Evolutionary conservation across 64 coral and sea anemone genomes (phyloP).

Genomic region (Montipora sp.): DNA sequence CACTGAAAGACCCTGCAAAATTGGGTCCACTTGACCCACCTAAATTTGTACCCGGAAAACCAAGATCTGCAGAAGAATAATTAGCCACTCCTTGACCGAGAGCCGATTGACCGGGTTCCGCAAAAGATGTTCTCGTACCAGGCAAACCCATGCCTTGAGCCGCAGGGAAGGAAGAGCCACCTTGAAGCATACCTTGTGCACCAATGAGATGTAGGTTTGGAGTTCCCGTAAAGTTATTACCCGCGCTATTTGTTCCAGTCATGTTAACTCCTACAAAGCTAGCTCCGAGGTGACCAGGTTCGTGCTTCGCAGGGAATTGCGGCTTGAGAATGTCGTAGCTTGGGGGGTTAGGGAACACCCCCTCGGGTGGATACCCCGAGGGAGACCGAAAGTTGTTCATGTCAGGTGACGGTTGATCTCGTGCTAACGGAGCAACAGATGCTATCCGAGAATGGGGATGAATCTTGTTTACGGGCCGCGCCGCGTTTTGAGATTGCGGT

Average conservation of each 20-base stretch:
- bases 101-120: background rate
- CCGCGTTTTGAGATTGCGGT: background rate
- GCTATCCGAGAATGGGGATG: constrained; percentile 33
- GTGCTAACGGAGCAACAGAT: constrained; percentile 35
- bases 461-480: constrained; percentile 8
- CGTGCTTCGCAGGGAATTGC: constrained; percentile 10
- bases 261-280: constrained; percentile 6
- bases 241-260: background rate
- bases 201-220: background rate
- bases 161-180: background rate
- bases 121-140: constrained; percentile 6
- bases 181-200: constrained; percentile 2
- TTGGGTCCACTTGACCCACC: background rate
- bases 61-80: background rate
- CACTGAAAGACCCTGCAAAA: background rate
- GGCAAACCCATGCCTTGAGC: background rate
- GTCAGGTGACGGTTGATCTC: background rate
- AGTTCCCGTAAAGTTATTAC: constrained; percentile 26
- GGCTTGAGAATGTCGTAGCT: constrained; percentile 29
- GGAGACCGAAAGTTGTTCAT: background rate
- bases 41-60: background rate
- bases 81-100: background rate
- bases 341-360: constrained; percentile 23
- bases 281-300: background rate
- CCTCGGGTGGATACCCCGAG: background rate